A percentile compares a stretch with the other conserved stretches of the same genome.
phyloP scores from a whole-genome alignment of 2,888 invertebrate species.

The Pristionchus maxplancki region DNA sequence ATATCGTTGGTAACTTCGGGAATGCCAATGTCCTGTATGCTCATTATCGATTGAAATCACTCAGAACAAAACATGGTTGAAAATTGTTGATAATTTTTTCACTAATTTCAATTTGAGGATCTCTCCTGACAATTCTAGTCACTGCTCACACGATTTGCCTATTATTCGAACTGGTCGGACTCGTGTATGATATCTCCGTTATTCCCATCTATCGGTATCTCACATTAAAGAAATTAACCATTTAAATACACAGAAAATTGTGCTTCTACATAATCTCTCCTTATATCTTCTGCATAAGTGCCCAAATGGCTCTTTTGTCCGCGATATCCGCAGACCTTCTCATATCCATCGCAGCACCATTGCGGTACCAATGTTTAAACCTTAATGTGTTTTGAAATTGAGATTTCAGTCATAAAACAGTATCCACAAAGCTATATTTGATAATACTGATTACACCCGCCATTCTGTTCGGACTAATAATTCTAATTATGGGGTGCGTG shows the following conservation, averaged over 20 bases:
- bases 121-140: background rate
- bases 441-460: background rate
- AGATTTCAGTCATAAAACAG: background rate
- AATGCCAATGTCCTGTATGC: conserved; percentile 45
- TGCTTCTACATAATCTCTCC: conserved; percentile 43
- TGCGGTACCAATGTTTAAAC: background rate
- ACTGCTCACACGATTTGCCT: background rate
- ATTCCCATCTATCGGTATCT: no score
- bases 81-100: background rate
- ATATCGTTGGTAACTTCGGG: conserved; percentile 15
- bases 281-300: conserved; percentile 29
- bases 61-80: conserved; percentile 31
- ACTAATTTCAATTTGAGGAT: background rate
- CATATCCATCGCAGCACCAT: background rate
- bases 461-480: background rate
- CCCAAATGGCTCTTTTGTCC: conserved; percentile 24
- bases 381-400: no score
- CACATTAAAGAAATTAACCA: background rate
- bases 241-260: no score
- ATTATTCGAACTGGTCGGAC: background rate
- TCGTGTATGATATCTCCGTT: background rate
- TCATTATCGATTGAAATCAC: conserved; percentile 27
- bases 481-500: background rate
- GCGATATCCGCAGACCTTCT: conserved; percentile 1
- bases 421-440: background rate